Base-by-base conservation (phyloP, 2,113 vertebrate species). In the Chloroceryle aenea region DNA sequence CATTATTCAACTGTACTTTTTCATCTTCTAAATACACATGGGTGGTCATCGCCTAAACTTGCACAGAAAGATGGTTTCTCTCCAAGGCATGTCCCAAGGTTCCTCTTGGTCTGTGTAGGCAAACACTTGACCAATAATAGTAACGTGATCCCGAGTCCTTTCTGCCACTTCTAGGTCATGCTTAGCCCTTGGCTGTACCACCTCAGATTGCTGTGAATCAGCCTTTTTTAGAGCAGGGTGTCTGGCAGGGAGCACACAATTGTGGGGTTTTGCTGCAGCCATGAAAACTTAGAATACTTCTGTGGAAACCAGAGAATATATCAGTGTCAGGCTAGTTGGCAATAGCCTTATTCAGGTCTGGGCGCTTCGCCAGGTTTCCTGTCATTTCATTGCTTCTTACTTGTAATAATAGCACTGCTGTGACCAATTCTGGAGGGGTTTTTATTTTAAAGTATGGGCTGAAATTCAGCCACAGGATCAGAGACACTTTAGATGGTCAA, bases 241-340 rank as follows among this genome's bases (percentile, higher is more conserved):
- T 50, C 58, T 93, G 93, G 76, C 88, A 69, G 75, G n/a, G 53
- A 79, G 47, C 48, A 14, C 14, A 45, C 76, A 66, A 47, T 7
- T 42, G 69, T 47, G 69, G 77, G 74, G 21, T 8, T 94, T 76
- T 82, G 77, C 78, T 81, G 72, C 82, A 95, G 75, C 87, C 91
- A 29, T 4, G 7, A 82, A 74, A 75, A 30, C 69, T 79, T 47
- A 9, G 29, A 86, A 25, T 82, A 27, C 53, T 90, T 62, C 38
- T 91, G 73, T 87, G 92, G 75, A 88, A 82, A 93, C 68, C 87
- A 63, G 80, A 69, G 85, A 61, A 91, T 90, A 16, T 7, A 58
- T 95, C 95, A 90, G 93, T 69, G 84, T 93, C 93, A 96, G 90
- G 87, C 84, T 47, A 8, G 80, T 2, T 84, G 85, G 95, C 90